These are phyloP conservation scores for Chamaea fasciata DNA, from an alignment of 2,113 vertebrate genomes.

Conservation along the genomic window DNA sequence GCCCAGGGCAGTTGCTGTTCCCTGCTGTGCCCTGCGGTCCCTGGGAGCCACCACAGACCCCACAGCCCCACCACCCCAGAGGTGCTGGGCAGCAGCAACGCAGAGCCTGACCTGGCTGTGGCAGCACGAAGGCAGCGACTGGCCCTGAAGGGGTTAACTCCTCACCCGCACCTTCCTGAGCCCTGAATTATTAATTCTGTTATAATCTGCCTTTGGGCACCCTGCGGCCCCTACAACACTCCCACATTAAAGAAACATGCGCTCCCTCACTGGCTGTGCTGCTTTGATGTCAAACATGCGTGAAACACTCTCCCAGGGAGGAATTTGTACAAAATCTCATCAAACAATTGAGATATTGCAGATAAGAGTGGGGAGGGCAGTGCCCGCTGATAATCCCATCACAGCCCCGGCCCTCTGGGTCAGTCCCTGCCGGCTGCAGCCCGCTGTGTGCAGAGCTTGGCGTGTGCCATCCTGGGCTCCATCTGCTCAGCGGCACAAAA, in stretches of 20 bases:
- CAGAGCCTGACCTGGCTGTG: not conserved
- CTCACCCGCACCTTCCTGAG: not conserved
- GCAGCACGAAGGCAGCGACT: fast-evolving
- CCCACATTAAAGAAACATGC: conserved; percentile 43
- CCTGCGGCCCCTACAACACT: conserved; percentile 13
- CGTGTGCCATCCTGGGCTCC: not conserved
- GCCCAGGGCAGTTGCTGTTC: not conserved
- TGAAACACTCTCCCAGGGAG: conserved; percentile 19
- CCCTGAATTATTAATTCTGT: conserved; percentile 60
- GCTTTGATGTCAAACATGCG: conserved; percentile 59
- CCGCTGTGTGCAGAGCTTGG: not conserved
- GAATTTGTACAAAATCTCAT: not conserved
- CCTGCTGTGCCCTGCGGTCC: fast-evolving
- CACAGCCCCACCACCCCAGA: fast-evolving
- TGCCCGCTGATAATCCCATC: fast-evolving
- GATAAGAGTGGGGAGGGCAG: not conserved
- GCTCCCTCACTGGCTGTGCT: not conserved
- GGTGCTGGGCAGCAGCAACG: fast-evolving
- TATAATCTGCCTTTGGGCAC: conserved; percentile 52
- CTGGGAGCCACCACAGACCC: not conserved
- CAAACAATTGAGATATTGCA: not conserved
- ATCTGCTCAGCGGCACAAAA: not conserved
- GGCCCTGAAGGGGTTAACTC: conserved; percentile 7
- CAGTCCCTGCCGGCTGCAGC: not conserved
- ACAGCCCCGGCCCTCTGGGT: not conserved